Conservation (phyloP, 2,888 invertebrate species). For the Lasioglossum villosulum region DNA sequence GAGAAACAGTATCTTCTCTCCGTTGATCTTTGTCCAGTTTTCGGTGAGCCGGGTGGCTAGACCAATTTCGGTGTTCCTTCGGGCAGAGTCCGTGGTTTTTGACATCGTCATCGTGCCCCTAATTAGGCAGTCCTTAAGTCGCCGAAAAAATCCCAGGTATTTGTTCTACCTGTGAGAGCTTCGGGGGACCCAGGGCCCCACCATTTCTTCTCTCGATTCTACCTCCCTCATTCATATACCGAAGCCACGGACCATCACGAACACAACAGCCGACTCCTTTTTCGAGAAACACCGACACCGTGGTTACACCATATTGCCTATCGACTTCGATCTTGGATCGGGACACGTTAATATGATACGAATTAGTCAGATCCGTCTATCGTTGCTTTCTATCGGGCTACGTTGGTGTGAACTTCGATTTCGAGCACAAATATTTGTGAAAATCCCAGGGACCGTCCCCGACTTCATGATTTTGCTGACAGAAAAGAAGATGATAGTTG, state of each 20-base stretch:
- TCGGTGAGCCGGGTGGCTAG: constrained; percentile 54
- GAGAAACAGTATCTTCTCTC: constrained; percentile 57
- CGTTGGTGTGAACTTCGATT: neutral
- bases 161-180: constrained; percentile 75
- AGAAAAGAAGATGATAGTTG: neutral
- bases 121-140: constrained; percentile 76
- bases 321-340: constrained; percentile 27
- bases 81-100: constrained; percentile 71
- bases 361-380: constrained; percentile 32
- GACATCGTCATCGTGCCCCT: constrained; percentile 76
- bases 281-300: constrained; percentile 38
- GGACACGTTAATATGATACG: constrained; percentile 29
- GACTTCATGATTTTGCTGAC: neutral
- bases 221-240: constrained; percentile 55
- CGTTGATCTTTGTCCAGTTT: constrained; percentile 19
- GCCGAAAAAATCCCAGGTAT: constrained; percentile 74
- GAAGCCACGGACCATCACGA: constrained; percentile 38
- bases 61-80: constrained; percentile 70
- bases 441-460: neutral
- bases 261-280: constrained; percentile 36
- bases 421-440: constrained; percentile 5
- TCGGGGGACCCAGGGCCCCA: constrained; percentile 28
- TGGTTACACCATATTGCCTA: constrained; percentile 35
- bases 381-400: neutral
- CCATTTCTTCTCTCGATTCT: constrained; percentile 45